A percentile compares a stretch with the other conserved stretches of the same genome.
phyloP scores from a whole-genome alignment of 2,113 vertebrate genomes.

The Cryptotis parvus region DNA sequence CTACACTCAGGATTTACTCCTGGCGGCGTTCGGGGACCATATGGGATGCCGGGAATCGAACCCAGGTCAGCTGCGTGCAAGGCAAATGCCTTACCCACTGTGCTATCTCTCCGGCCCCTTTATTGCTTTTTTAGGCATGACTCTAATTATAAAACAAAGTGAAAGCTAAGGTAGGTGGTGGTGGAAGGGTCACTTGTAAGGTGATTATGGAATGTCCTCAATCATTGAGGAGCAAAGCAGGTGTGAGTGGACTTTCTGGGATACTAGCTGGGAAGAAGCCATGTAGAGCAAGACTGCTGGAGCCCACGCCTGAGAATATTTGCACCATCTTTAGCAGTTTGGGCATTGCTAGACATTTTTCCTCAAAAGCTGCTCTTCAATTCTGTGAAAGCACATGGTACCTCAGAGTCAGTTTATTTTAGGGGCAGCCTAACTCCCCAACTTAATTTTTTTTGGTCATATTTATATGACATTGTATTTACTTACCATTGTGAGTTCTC shows the following conservation, averaged over 20 bases:
- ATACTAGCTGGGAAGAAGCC: background rate
- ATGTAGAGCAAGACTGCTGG: rapidly evolving
- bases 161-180: background rate
- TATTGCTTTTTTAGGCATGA: background rate
- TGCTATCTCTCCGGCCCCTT: no score
- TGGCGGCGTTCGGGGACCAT: no score
- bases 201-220: background rate
- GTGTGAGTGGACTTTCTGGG: background rate
- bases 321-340: no score
- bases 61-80: no score
- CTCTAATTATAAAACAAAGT: background rate
- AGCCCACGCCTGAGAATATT: background rate
- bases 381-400: background rate
- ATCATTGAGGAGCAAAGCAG: background rate
- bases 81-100: no score
- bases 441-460: background rate
- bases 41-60: no score
- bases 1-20: no score
- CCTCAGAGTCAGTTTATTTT: background rate
- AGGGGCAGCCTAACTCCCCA: background rate
- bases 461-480: rapidly evolving
- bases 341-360: background rate
- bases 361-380: background rate
- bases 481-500: background rate
- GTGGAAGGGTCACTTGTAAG: background rate